These are phyloP conservation scores for Alcedo quadribrachys DNA, from an alignment of 2,797 vertebrate species.

Conservation along the genomic window DNA sequence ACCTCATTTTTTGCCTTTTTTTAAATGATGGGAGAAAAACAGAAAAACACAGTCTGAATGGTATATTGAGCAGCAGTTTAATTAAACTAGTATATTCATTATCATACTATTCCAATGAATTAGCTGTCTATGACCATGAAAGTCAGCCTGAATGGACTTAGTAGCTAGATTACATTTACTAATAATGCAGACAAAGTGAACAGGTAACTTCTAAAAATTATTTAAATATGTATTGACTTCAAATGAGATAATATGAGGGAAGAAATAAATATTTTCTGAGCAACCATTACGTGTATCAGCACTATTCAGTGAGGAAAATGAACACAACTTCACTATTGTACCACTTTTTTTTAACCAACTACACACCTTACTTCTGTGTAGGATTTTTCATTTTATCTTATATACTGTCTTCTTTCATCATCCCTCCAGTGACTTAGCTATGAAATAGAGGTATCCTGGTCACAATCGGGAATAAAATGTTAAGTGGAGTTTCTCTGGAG, in stretches of 20 bases:
- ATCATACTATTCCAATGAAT: neutral
- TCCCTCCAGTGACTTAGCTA: neutral
- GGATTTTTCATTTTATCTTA: neutral
- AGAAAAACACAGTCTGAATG: neutral
- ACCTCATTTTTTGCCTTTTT: neutral
- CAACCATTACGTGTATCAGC: neutral
- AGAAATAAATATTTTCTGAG: neutral
- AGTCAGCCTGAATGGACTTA: neutral
- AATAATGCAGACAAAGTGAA: fast-evolving
- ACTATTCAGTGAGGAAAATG: neutral
- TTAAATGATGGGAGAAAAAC: neutral
- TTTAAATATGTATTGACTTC: neutral
- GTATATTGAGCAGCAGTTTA: neutral
- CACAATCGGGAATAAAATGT: neutral
- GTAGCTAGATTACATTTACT: neutral
- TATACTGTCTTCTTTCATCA: neutral
- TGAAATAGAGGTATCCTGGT: neutral
- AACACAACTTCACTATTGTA: fast-evolving
- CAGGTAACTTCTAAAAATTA: neutral
- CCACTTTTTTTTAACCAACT: neutral
- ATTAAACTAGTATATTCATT: neutral
- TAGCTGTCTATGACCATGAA: neutral
- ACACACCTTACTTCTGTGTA: neutral
- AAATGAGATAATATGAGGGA: neutral
- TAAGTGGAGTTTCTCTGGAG: neutral